Percentiles rank a stretch among this genome's conserved stretches.
These are phyloP conservation scores for Lagodon rhomboides DNA, from an alignment of 2,797 vertebrate genomes.

Conservation along the genomic window DNA sequence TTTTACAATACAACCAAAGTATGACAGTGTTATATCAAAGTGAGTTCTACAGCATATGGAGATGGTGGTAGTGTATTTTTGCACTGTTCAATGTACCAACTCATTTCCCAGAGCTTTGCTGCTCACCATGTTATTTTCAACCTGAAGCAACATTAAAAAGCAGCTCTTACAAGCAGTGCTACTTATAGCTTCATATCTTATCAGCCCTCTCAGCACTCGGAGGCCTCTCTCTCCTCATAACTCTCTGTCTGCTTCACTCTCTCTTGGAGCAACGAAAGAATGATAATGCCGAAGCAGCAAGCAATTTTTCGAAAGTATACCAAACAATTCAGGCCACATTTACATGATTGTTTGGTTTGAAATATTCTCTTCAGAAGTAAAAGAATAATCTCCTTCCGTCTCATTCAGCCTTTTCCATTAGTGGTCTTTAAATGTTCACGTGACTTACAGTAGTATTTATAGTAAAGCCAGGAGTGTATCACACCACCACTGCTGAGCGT, in stretches of 20 bases:
- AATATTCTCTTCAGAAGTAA: background rate
- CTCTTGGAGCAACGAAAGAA: background rate
- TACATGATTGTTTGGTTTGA: background rate
- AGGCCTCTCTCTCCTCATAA: constrained; percentile 17
- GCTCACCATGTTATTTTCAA: constrained; percentile 61
- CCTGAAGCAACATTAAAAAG: constrained; percentile 48
- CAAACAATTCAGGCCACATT: background rate
- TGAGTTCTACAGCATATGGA: background rate
- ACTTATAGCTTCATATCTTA: constrained; percentile 79
- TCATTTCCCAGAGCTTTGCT: constrained; percentile 60
- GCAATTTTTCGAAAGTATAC: background rate
- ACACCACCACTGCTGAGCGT: constrained; percentile 20
- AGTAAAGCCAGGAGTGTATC: constrained; percentile 29
- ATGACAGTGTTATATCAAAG: background rate
- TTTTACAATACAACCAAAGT: background rate
- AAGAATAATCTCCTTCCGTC: background rate
- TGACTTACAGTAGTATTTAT: constrained; percentile 41
- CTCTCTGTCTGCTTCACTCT: constrained; percentile 4
- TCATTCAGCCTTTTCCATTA: constrained; percentile 1
- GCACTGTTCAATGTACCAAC: constrained; percentile 28
- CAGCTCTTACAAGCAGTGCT: constrained; percentile 53
- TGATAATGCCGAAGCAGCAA: background rate
- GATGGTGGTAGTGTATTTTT: background rate
- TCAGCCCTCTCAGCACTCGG: constrained; percentile 67
- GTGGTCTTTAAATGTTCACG: background rate